A percentile compares a stretch with the other conserved stretches of the same genome.
Evolutionary conservation across 2,888 invertebrate genomes (phyloP).

Genomic region (Leptinotarsa haldemani): DNA sequence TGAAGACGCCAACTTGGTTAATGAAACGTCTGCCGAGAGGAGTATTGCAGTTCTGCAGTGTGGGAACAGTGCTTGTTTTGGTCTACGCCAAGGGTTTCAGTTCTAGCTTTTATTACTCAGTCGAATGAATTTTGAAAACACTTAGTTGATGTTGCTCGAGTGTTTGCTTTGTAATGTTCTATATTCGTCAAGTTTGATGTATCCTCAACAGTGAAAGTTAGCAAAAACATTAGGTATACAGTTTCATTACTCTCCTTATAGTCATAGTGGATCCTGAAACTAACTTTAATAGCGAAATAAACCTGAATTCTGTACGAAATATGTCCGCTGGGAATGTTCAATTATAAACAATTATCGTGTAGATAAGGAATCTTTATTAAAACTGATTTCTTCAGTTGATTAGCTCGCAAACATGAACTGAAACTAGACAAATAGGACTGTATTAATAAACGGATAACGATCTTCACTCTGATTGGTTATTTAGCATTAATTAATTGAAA

Average conservation of each 20-base stretch:
- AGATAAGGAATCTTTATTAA: slow-evolving; percentile 20
- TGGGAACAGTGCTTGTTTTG: no score
- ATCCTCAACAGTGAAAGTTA: background rate
- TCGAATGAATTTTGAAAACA: no score
- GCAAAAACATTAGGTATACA: background rate
- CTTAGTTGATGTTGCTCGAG: no score
- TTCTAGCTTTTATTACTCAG: no score
- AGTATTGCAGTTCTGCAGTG: no score
- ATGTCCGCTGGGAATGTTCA: slow-evolving; percentile 9
- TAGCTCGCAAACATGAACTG: slow-evolving; percentile 48
- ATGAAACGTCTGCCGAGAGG: no score
- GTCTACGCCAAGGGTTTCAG: no score
- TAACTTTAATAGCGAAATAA: slow-evolving; percentile 16
- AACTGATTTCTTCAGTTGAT: slow-evolving; percentile 49
- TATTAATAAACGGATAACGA: slow-evolving; percentile 52
- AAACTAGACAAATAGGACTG: slow-evolving; percentile 53
- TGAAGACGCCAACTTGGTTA: no score
- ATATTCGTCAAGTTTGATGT: no score
- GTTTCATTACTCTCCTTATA: background rate
- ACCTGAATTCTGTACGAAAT: slow-evolving; percentile 20
- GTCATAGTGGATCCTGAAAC: background rate
- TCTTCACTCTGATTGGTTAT: slow-evolving; percentile 53
- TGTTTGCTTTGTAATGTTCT: no score
- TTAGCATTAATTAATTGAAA: slow-evolving; percentile 57
- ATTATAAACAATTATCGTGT: slow-evolving; percentile 15